Conservation (phyloP, 2,113 vertebrate genomes). For the Myotis brandtii region DNA sequence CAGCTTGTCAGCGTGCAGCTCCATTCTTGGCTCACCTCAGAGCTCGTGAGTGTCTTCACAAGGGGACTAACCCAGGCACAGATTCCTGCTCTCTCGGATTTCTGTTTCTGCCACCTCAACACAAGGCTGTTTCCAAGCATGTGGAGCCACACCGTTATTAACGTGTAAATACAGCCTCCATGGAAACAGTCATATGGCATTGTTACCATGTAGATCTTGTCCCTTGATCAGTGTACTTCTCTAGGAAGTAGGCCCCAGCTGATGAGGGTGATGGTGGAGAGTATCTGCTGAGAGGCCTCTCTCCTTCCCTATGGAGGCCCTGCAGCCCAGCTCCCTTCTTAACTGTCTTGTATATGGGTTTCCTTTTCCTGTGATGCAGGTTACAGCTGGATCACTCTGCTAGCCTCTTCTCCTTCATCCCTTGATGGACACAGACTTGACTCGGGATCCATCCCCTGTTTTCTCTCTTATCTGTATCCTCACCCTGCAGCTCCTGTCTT, state of each 20-base stretch:
- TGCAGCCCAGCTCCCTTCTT: not conserved
- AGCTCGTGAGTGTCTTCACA: fast-evolving
- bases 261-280: not conserved
- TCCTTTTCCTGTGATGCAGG: not conserved
- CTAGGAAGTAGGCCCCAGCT: not conserved
- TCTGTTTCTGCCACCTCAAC: not conserved
- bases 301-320: not conserved
- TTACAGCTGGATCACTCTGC: not conserved
- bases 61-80: not conserved
- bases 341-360: not conserved
- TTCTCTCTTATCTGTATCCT: not conserved
- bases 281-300: not conserved
- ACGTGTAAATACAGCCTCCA: not conserved
- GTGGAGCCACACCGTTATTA: not conserved
- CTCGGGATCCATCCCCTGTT: not conserved
- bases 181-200: fast-evolving
- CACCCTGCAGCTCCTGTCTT: not conserved
- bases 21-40: not conserved
- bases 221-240: not conserved
- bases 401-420: not conserved
- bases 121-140: not conserved
- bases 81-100: not conserved
- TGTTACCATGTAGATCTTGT: not conserved
- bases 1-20: not conserved
- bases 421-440: not conserved